Percentiles rank a stretch among this genome's conserved stretches.
Conservation (phyloP, 92 coral and sea anemone genomes). For the Desmophyllum pertusum region DNA sequence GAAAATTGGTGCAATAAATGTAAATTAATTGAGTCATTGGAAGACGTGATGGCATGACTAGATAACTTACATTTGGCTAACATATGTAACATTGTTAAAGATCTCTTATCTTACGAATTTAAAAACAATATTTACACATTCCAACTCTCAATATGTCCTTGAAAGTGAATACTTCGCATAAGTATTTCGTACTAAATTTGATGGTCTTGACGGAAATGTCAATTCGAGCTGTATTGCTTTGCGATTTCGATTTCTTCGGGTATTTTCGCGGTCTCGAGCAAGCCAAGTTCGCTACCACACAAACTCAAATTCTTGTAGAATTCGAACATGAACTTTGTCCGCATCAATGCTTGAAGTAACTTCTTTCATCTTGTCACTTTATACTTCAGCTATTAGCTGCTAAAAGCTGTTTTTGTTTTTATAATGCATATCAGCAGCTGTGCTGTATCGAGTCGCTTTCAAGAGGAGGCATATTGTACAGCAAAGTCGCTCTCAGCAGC, state of each 20-base stretch:
- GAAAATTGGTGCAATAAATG: constrained; percentile 18
- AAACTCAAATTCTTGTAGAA: background rate
- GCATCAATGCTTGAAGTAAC: too few species aligned
- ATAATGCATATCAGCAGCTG: constrained; percentile 31
- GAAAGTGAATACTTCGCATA: constrained; percentile 18
- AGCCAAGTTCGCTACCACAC: background rate
- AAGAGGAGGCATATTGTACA: constrained; percentile 66
- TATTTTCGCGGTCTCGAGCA: background rate
- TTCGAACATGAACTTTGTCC: background rate
- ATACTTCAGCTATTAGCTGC: too few species aligned
- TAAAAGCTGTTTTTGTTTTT: background rate
- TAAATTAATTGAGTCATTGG: background rate
- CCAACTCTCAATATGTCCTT: background rate
- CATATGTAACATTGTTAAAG: constrained; percentile 3
- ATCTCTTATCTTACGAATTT: constrained; percentile 2
- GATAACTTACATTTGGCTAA: constrained; percentile 6
- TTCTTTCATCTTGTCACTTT: background rate
- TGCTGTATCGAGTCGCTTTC: constrained; percentile 51
- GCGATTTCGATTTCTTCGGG: background rate
- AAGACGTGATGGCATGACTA: constrained; percentile 28
- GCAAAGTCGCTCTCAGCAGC: constrained; percentile 76
- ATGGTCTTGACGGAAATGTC: background rate
- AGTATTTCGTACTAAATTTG: background rate
- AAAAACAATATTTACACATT: constrained; percentile 39
- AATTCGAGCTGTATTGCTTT: background rate